Conservation (phyloP, 2,888 invertebrate genomes). For the Parelbella ahira region DNA sequence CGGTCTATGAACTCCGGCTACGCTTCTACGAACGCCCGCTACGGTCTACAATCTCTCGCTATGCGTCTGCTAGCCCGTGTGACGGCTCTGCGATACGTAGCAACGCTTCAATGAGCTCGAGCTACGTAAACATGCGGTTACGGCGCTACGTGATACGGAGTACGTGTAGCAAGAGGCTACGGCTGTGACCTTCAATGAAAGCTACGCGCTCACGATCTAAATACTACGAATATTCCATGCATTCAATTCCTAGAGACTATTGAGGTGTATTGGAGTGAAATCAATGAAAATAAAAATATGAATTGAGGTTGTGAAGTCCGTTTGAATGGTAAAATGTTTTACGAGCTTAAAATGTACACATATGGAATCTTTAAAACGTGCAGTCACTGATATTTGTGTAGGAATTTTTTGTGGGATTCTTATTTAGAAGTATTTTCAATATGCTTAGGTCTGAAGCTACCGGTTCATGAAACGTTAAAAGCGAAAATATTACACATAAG, state of each 20-base stretch:
- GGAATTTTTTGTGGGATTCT: too few relatives aligned
- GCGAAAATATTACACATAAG: too few relatives aligned
- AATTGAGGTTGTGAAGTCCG: conserved; percentile 5
- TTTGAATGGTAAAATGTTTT: neutral
- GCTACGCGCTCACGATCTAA: conserved; percentile 14
- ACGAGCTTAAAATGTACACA: too few relatives aligned
- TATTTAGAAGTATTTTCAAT: too few relatives aligned
- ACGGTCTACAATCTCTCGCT: conserved; percentile 1
- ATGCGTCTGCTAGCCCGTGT: too few relatives aligned
- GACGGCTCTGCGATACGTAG: too few relatives aligned
- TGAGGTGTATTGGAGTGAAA: conserved; percentile 12
- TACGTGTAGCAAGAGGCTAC: conserved; percentile 18
- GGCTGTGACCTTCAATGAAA: conserved; percentile 22
- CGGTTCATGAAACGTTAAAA: too few relatives aligned
- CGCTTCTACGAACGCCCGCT: conserved; percentile 11
- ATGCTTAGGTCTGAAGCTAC: too few relatives aligned
- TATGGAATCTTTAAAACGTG: too few relatives aligned
- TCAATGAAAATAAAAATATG: conserved; percentile 9
- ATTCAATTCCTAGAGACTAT: conserved; percentile 12
- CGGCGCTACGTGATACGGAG: conserved; percentile 10
- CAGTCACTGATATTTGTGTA: too few relatives aligned
- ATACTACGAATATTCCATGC: conserved; percentile 20
- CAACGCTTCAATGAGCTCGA: too few relatives aligned
- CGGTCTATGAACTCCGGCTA: conserved; percentile 16
- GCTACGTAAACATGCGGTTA: conserved; percentile 14